phyloP scores from a whole-genome alignment of 1,140 invertebrate species.

The Lanistes nyassanus region DNA sequence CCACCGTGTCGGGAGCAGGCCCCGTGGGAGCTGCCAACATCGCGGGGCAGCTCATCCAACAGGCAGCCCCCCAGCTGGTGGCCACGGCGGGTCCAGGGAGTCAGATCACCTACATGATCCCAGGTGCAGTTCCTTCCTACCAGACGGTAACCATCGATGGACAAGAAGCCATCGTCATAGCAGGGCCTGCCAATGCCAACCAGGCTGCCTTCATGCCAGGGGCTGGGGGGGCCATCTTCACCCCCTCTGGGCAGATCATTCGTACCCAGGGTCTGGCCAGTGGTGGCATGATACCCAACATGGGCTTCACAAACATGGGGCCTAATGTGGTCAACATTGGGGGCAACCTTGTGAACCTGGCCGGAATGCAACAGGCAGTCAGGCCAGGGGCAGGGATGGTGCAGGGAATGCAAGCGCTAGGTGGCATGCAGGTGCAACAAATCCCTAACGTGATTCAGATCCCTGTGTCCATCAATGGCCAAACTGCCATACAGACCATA shows the following conservation, averaged over 20 bases:
- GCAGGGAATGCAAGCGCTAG: constrained; percentile 79
- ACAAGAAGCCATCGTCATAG: constrained; percentile 90
- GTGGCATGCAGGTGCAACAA: constrained; percentile 44
- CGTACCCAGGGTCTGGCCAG: constrained; percentile 61
- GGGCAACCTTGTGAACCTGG: constrained; percentile 43
- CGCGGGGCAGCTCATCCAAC: constrained; percentile 51
- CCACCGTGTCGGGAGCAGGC: constrained; percentile 24
- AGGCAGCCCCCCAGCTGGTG: constrained; percentile 57
- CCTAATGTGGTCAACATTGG: constrained; percentile 50
- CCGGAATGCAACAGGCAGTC: constrained; percentile 36
- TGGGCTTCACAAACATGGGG: constrained; percentile 56
- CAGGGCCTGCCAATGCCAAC: constrained; percentile 55
- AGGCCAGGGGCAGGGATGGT: constrained; percentile 52
- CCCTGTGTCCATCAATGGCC: constrained; percentile 88
- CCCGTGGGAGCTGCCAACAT: constrained; percentile 20
- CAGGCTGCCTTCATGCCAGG: constrained; percentile 64
- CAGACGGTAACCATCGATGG: constrained; percentile 92
- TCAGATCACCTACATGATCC: constrained; percentile 71
- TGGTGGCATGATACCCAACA: constrained; percentile 39
- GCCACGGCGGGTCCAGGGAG: constrained; percentile 67
- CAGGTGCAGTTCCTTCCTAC: constrained; percentile 70
- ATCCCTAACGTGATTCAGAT: constrained; percentile 57
- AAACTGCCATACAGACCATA: constrained; percentile 70
- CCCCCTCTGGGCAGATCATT: constrained; percentile 75
- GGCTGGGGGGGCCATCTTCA: constrained; percentile 62